A percentile compares a stretch with the other conserved stretches of the same genome.
Evolutionary conservation across 2,888 invertebrate species (phyloP).

Genomic region (Spodoptera picta): DNA sequence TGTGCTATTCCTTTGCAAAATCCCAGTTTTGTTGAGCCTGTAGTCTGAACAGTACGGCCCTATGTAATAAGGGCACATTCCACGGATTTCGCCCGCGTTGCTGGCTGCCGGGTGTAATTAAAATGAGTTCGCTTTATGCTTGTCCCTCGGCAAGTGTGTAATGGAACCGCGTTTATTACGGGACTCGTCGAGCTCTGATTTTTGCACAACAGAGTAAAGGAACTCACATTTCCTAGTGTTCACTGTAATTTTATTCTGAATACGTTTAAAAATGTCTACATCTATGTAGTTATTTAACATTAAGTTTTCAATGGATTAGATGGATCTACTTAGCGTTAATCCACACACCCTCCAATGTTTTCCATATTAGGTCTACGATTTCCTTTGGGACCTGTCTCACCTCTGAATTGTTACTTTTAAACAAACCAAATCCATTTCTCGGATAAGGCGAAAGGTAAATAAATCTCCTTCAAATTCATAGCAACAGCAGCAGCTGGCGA

Average conservation of each 20-base stretch:
- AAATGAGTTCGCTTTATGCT: constrained; percentile 40
- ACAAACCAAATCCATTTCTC: neutral
- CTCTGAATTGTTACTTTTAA: neutral
- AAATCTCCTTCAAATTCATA: constrained; percentile 18
- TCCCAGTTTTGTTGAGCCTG: constrained; percentile 21
- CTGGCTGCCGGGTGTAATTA: constrained; percentile 51
- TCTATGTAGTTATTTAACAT: too few relatives aligned
- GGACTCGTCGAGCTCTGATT: constrained; percentile 28
- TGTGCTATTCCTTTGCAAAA: too few relatives aligned
- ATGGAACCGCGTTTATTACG: constrained; percentile 33
- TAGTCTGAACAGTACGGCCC: constrained; percentile 6
- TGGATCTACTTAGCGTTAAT: neutral
- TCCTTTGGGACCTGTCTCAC: too few relatives aligned
- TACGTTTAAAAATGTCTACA: neutral
- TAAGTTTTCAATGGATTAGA: neutral
- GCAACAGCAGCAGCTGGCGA: constrained; percentile 1
- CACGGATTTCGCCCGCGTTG: constrained; percentile 32
- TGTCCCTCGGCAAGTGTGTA: constrained; percentile 26
- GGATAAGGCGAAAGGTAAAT: neutral
- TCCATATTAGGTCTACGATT: too few relatives aligned
- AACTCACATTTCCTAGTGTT: constrained; percentile 11
- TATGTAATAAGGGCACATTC: constrained; percentile 48
- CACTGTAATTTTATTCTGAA: neutral
- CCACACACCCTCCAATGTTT: too few relatives aligned
- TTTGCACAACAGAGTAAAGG: constrained; percentile 10